Evolutionary conservation across 2,797 vertebrate genomes (phyloP).

Genomic region (Intellagama lesueurii): DNA sequence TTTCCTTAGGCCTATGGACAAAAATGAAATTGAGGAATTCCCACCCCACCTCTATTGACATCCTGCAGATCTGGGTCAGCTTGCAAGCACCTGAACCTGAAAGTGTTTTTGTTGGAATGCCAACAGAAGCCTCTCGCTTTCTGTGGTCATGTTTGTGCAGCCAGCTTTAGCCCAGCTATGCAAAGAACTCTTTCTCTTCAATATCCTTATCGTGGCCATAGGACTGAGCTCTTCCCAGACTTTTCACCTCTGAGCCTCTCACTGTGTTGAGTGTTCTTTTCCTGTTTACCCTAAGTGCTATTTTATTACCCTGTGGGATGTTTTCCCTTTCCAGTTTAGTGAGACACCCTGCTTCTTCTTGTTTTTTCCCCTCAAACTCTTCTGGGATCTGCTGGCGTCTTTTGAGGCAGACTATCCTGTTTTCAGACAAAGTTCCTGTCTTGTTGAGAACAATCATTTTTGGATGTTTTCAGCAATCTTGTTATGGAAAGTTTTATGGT

Average conservation of each 20-base stretch:
- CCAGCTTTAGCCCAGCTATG: slow-evolving; percentile 29
- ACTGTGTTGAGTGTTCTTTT: slow-evolving; percentile 67
- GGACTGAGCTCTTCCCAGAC: slow-evolving; percentile 52
- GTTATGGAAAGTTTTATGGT: no score
- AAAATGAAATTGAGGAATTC: not conserved
- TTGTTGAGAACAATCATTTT: slow-evolving; percentile 69
- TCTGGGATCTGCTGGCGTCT: slow-evolving; percentile 69
- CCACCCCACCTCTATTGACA: not conserved
- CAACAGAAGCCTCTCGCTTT: not conserved
- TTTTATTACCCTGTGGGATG: slow-evolving; percentile 62
- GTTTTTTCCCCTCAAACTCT: slow-evolving; percentile 75
- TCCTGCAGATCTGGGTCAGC: not conserved
- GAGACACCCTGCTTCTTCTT: slow-evolving; percentile 70
- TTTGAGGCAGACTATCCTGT: slow-evolving; percentile 80
- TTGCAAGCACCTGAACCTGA: not conserved
- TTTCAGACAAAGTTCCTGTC: slow-evolving; percentile 78
- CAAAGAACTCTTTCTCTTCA: slow-evolving; percentile 44
- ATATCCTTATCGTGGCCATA: slow-evolving; percentile 53
- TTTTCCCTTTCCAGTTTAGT: slow-evolving; percentile 58
- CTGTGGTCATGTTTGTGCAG: not conserved
- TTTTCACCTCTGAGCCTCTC: slow-evolving; percentile 54
- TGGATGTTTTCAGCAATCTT: slow-evolving; percentile 45
- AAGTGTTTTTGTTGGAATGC: not conserved
- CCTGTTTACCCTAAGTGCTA: slow-evolving; percentile 68
- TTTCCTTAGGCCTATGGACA: not conserved